phyloP scores from a whole-genome alignment of 2,797 vertebrate genomes.

The Sternotherus odoratus region DNA sequence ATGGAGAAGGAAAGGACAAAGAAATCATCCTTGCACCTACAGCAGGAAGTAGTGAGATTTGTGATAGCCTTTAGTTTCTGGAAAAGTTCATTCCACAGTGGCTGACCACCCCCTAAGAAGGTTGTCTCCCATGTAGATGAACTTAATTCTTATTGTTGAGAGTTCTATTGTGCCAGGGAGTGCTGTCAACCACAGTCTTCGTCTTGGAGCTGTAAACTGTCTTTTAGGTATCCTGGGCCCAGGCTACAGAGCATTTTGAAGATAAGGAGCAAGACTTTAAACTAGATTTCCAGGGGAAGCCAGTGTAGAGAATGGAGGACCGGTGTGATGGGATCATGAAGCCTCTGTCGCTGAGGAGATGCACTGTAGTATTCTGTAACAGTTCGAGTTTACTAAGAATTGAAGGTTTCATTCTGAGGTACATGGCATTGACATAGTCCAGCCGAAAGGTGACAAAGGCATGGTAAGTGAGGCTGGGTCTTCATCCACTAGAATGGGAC shows the following conservation, averaged over 20 bases:
- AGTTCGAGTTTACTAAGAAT: neutral
- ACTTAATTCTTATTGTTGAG: neutral
- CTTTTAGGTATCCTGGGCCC: neutral
- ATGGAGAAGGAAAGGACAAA: neutral
- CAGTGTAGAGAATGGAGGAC: neutral
- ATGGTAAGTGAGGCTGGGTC: neutral
- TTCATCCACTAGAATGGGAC: neutral
- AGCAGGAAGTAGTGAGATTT: neutral
- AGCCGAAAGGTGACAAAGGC: neutral
- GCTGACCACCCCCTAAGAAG: neutral
- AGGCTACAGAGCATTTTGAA: neutral
- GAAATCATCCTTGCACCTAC: neutral
- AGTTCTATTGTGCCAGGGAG: neutral
- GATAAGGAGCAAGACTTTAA: neutral
- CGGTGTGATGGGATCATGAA: neutral
- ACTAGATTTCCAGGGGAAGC: neutral
- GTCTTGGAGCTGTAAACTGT: neutral
- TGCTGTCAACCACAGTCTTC: neutral
- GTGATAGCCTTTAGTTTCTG: neutral
- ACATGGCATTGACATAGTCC: neutral
- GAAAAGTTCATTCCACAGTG: neutral
- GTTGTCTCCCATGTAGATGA: neutral
- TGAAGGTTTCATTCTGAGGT: neutral
- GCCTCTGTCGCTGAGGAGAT: neutral
- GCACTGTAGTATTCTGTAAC: neutral